Percentiles rank a stretch among this genome's conserved stretches.
These are phyloP conservation scores for Mionectes olivaceus DNA, from an alignment of 2,797 vertebrate genomes.

Conservation along the genomic window DNA sequence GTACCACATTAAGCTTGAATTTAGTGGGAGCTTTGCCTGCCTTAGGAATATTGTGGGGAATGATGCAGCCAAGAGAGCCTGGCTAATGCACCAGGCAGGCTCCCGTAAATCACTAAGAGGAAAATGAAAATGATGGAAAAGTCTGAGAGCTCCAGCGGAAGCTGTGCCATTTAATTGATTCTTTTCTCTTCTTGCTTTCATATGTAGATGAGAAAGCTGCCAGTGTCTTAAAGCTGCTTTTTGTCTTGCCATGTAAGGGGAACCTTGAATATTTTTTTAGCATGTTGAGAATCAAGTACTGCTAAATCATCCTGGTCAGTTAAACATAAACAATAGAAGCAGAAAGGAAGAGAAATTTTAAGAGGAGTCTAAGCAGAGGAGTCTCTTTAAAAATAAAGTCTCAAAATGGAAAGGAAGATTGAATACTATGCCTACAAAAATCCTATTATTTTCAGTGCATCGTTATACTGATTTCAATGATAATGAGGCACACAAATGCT, in stretches of 20 bases:
- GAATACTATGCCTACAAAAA: not conserved
- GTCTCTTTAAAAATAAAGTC: not conserved
- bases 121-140: constrained; percentile 4
- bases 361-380: not conserved
- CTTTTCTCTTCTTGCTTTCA: not conserved
- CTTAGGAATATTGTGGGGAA: not conserved
- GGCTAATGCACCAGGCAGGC: not conserved
- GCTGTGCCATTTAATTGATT: not conserved
- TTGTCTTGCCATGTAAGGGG: not conserved
- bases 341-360: constrained; percentile 1
- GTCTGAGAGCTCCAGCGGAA: not conserved
- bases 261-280: not conserved
- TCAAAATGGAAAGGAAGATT: not conserved
- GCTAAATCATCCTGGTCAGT: not conserved
- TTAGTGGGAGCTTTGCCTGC: not conserved
- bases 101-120: not conserved
- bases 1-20: not conserved
- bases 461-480: not conserved
- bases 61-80: not conserved
- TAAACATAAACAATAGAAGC: not conserved
- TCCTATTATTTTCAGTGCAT: not conserved
- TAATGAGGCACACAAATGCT: not conserved
- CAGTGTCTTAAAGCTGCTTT: not conserved
- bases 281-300: not conserved
- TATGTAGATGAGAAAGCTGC: not conserved